Percentiles rank a stretch among this genome's conserved stretches.
phyloP scores from a whole-genome alignment of 2,113 vertebrate genomes.

The Halcyon malimbica region DNA sequence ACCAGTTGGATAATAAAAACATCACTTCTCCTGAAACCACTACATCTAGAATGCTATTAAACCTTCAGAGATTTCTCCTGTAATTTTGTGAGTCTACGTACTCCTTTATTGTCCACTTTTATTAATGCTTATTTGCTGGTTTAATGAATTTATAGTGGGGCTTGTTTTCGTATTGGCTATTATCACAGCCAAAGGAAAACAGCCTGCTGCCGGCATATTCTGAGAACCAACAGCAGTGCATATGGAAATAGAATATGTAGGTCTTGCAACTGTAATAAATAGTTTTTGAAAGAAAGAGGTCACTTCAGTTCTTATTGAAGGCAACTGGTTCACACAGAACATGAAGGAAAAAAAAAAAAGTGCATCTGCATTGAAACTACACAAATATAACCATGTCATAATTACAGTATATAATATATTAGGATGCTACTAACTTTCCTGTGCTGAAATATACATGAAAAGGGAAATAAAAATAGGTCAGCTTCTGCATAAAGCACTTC shows the following conservation, averaged over 20 bases:
- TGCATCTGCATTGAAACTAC: slow-evolving; percentile 51
- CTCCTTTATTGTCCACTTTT: neutral
- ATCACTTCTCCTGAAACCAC: neutral
- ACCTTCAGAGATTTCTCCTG: neutral
- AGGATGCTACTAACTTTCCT: neutral
- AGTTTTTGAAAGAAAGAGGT: slow-evolving; percentile 75
- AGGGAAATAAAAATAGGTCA: slow-evolving; percentile 30
- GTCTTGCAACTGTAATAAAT: slow-evolving; percentile 70
- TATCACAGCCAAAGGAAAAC: slow-evolving; percentile 48
- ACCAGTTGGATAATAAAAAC: neutral
- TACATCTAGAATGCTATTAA: neutral
- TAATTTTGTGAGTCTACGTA: neutral
- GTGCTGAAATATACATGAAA: slow-evolving; percentile 31
- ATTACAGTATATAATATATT: slow-evolving; percentile 13
- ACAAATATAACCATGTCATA: slow-evolving; percentile 42
- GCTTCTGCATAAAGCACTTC: neutral
- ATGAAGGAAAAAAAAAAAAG: neutral
- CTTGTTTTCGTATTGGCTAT: slow-evolving; percentile 30
- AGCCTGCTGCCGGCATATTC: slow-evolving; percentile 36
- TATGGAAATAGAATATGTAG: slow-evolving; percentile 69
- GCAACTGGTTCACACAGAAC: slow-evolving; percentile 39
- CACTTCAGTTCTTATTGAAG: slow-evolving; percentile 63
- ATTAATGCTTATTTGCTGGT: neutral
- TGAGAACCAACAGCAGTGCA: slow-evolving; percentile 48
- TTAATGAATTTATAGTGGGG: neutral